phyloP scores from a whole-genome alignment of 2,113 vertebrate genomes.

The Triplophysa tibetana region DNA sequence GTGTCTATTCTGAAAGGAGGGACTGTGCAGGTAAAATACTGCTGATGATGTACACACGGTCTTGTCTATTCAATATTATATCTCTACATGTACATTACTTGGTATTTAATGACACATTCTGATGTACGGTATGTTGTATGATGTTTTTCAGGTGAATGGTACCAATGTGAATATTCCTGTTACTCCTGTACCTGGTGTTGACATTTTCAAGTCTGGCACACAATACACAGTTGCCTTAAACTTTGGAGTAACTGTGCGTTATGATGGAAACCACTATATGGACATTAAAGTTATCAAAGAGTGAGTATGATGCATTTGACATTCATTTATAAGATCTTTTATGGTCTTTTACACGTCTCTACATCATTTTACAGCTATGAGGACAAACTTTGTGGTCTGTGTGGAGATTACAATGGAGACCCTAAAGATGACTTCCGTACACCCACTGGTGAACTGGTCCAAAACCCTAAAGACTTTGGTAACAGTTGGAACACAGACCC shows the following conservation, averaged over 20 bases:
- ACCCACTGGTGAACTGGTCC: constrained; percentile 66
- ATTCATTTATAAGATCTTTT: neutral
- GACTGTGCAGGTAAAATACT: constrained; percentile 69
- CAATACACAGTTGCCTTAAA: constrained; percentile 54
- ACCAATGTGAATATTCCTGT: constrained; percentile 54
- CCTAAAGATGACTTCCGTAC: constrained; percentile 73
- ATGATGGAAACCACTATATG: constrained; percentile 75
- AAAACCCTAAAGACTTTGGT: constrained; percentile 68
- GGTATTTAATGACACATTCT: neutral
- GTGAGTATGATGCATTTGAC: constrained; percentile 60
- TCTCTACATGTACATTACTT: neutral
- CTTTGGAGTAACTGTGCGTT: constrained; percentile 75
- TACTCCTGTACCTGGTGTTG: constrained; percentile 45
- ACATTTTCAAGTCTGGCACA: constrained; percentile 53
- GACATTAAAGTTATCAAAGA: constrained; percentile 75
- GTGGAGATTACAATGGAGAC: constrained; percentile 73
- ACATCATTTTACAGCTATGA: constrained; percentile 63
- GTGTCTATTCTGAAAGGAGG: constrained; percentile 76
- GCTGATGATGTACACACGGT: neutral
- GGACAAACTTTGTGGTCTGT: constrained; percentile 71
- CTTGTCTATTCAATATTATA: neutral
- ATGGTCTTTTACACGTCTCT: neutral
- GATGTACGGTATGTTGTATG: neutral
- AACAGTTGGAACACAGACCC: constrained; percentile 75
- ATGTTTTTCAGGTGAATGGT: constrained; percentile 54